phyloP scores from a whole-genome alignment of 2,888 invertebrate species.

The Agriopis marginaria region DNA sequence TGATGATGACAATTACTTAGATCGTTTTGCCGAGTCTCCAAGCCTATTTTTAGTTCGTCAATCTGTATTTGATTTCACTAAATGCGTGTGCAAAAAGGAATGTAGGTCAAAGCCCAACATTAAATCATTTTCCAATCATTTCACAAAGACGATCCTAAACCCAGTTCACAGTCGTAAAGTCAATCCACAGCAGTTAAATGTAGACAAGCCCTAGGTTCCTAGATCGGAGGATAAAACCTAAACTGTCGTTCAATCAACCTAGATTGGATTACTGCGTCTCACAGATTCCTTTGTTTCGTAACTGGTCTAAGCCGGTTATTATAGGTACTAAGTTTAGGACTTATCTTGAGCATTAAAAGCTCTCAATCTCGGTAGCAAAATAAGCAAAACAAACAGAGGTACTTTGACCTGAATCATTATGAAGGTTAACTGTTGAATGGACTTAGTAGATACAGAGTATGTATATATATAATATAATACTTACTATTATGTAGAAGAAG shows the following conservation, averaged over 20 bases:
- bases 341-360: slow-evolving; percentile 46
- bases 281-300: slow-evolving; percentile 64
- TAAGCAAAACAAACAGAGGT: slow-evolving; percentile 17
- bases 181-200: slow-evolving; percentile 49
- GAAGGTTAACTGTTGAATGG: slow-evolving; percentile 1
- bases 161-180: slow-evolving; percentile 31
- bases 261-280: slow-evolving; percentile 50
- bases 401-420: slow-evolving; percentile 9
- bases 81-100: not conserved
- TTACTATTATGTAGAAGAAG: too few species aligned
- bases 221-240: slow-evolving; percentile 60
- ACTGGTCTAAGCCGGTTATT: slow-evolving; percentile 44
- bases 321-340: slow-evolving; percentile 40
- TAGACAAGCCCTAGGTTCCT: slow-evolving; percentile 52
- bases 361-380: slow-evolving; percentile 31
- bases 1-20: too few species aligned
- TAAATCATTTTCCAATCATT: slow-evolving; percentile 20
- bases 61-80: not conserved
- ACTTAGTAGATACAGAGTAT: too few species aligned
- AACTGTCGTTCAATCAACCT: slow-evolving; percentile 69
- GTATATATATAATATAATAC: too few species aligned
- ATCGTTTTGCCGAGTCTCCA: too few species aligned
- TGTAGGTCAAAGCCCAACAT: slow-evolving; percentile 11
- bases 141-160: slow-evolving; percentile 30
- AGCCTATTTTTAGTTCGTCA: too few species aligned